Evolutionary conservation across 2,888 invertebrate species (phyloP), one percentile per base, ranked within the genome.

Genomic region (Drosophila mulleri): DNA sequence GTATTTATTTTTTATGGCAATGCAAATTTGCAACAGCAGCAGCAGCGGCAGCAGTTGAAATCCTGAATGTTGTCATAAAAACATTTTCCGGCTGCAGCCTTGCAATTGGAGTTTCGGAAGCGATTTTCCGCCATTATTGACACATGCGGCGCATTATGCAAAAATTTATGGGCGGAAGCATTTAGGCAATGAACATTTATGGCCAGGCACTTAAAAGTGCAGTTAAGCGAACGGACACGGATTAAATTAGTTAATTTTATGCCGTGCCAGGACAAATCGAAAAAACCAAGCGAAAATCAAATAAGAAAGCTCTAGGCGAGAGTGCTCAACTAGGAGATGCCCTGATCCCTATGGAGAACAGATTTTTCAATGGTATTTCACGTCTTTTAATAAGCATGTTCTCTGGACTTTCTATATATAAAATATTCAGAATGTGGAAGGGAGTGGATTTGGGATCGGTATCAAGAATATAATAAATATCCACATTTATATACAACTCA

Each of bases 111-210:
- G 39, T 58, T 52, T 32, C 65, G 50, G 54, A 75, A 66, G 35
- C 57, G 70, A 65, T 53, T 71, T 71, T n/a, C 69, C 64, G 59
- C 81, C 78, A 78, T 87, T 87, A 78, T 78, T 69, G 84, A 67
- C 88, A 71, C 67, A 82, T 82, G 71, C 58, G 71, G 53, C 67
- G 75, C 80, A 82, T 75, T 80, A 82, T 83, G 72, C 70, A 67
- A 41, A 72, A 72, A 66, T 77, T 63, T 62, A 80, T 74, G 60
- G 14, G 63, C 63, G 84, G 72, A 87, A 81, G 50, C 72, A 84
- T 70, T 83, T 84, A 81, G 75, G 61, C 61, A 63, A 56, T 67
- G 61, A 62, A 70, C 75, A 82, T 82, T 73, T 69, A 60, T 60
- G 67, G 39, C 23, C 32, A 32, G 68, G 58, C 78, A 72, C 69